These are phyloP conservation scores for Flexamia atlantica DNA, from an alignment of 2,888 invertebrate genomes.

Conservation along the genomic window DNA sequence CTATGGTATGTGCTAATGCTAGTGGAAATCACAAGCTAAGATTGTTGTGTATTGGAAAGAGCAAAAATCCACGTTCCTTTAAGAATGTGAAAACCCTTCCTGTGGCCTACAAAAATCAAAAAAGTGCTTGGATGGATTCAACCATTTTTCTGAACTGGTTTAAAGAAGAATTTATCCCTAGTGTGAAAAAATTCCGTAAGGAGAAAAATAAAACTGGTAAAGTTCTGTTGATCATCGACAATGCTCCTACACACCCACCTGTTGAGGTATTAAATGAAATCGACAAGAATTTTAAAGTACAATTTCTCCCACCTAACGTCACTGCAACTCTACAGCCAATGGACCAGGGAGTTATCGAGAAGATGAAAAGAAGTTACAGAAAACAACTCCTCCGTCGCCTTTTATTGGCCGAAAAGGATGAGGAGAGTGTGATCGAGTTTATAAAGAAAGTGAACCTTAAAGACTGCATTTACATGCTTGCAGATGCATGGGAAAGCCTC, in stretches of 20 bases:
- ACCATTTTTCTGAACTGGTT: slow-evolving; percentile 45
- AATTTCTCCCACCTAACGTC: no score
- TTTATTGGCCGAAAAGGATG: no score
- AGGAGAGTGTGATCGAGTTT: no score
- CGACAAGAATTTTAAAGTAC: slow-evolving; percentile 25
- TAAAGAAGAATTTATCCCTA: background rate
- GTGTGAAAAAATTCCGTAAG: slow-evolving; percentile 43
- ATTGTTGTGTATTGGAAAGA: slow-evolving; percentile 58
- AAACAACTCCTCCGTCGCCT: no score
- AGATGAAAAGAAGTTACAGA: no score
- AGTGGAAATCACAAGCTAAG: slow-evolving; percentile 48
- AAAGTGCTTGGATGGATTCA: slow-evolving; percentile 61
- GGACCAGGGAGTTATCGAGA: no score
- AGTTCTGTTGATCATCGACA: slow-evolving; percentile 36
- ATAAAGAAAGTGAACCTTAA: no score
- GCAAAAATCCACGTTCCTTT: slow-evolving; percentile 60
- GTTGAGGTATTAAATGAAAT: slow-evolving; percentile 60
- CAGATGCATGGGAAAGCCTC: no score
- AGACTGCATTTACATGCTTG: no score
- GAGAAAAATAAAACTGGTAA: slow-evolving; percentile 6
- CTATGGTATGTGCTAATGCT: slow-evolving; percentile 59
- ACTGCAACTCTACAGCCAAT: no score
- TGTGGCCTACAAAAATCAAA: slow-evolving; percentile 52
- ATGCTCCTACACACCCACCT: slow-evolving; percentile 4
- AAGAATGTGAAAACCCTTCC: slow-evolving; percentile 48